phyloP scores from a whole-genome alignment of 2,888 invertebrate species.

The Argyresthia albistria region DNA sequence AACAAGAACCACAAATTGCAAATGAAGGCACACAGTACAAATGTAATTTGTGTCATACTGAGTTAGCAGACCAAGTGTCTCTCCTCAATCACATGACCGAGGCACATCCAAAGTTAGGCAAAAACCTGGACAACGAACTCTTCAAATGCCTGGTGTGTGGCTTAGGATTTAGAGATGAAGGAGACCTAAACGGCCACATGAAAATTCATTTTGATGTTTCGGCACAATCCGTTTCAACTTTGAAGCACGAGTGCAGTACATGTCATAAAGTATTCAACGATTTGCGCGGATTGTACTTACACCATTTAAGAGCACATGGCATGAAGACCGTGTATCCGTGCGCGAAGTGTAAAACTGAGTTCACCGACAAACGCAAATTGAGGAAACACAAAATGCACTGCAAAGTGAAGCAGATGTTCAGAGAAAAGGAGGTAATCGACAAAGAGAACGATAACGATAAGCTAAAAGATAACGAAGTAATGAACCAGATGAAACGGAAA shows the following conservation, averaged over 20 bases:
- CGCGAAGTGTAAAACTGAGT: too few species aligned
- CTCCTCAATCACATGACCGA: constrained; percentile 2
- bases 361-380: not conserved
- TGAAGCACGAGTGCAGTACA: not conserved
- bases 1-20: not conserved
- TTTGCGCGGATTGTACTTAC: not conserved
- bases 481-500: not conserved
- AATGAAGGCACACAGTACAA: not conserved
- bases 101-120: not conserved
- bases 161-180: not conserved
- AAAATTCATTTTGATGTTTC: not conserved
- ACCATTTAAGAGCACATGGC: not conserved
- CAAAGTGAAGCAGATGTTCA: not conserved
- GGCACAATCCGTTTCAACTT: not conserved
- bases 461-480: not conserved
- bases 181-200: not conserved
- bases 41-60: not conserved
- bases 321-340: not conserved
- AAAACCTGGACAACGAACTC: not conserved
- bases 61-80: not conserved
- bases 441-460: not conserved
- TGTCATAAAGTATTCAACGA: not conserved
- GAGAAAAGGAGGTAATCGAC: not conserved
- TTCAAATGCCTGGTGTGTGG: not conserved
- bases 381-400: not conserved